These are phyloP conservation scores for Bubo scandiacus DNA, from an alignment of 2,113 vertebrate genomes.

Conservation along the genomic window DNA sequence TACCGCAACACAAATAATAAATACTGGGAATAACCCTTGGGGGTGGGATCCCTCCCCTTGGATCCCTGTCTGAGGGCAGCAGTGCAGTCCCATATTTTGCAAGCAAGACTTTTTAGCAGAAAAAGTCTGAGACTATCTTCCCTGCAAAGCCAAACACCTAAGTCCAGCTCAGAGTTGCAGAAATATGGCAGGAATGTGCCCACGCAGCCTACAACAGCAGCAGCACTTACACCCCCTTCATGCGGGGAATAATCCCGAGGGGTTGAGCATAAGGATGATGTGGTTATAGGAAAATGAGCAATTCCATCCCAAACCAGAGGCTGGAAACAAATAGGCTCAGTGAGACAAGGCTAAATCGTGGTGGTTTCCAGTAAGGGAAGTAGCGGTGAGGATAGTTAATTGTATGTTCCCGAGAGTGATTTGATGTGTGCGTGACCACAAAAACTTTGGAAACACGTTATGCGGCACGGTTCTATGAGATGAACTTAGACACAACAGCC, in stretches of 20 bases:
- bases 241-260: fast-evolving
- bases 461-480: not conserved
- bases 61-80: not conserved
- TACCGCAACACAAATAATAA: not conserved
- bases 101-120: fast-evolving
- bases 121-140: not conserved
- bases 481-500: not conserved
- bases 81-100: fast-evolving
- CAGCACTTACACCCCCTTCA: not conserved
- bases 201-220: not conserved
- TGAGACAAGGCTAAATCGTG: not conserved
- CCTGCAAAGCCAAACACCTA: fast-evolving
- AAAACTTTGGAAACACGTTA: not conserved
- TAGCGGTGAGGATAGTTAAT: not conserved
- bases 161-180: not conserved
- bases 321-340: not conserved
- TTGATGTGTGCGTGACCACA: not conserved
- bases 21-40: not conserved
- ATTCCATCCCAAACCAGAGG: not conserved
- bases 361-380: not conserved
- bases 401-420: not conserved
- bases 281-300: not conserved
- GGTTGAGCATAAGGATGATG: fast-evolving
- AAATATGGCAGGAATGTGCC: fast-evolving
- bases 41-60: not conserved